Base-by-base conservation (phyloP, 2,113 vertebrate species). In the Sialia sialis region DNA sequence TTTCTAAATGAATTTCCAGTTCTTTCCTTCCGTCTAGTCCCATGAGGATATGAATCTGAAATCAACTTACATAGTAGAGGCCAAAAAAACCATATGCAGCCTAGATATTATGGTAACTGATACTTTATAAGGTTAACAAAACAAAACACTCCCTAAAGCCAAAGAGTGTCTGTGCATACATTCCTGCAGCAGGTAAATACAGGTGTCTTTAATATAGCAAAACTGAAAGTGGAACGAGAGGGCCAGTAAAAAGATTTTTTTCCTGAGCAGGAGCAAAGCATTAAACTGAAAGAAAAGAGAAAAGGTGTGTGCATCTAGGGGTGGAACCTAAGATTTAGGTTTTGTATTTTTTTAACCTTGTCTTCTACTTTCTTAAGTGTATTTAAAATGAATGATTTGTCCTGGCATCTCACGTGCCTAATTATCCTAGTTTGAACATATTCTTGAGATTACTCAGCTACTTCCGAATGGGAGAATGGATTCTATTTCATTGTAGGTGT, bases 111-210 rank as follows among this genome's bases (percentile, higher is more conserved):
- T 56, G 73, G 68, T 87, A 79, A 75, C 84, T 60, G 81, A 63
- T 89, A 72, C 77, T 87, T 91, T 17, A 46, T 74, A 91, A 91
- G 81, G 84, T 89, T 96, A 95, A 87, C 63, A 92, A 95, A 95
- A 94, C 83, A 92, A 77, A 96, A 90, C 96, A 87, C 94, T 96
- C 96, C 94, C 89, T 92, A 41, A 95, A 84, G n/a, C 30, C 83
- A 69, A 81, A 93, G 86, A 73, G 34, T 73, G 48, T n/a, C 66
- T 94, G 83, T 79, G 70, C 83, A 29, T 85, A 62, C 72, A 29
- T 92, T 95, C 86, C 89, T 90, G 27, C 67, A 77, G 80, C 89
- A 77, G 91, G 83, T 90, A 96, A 96, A 95, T 77, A 95, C 46
- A 74, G 68, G 59, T 89, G 56, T 69, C 67, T 89, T 68, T 48